These are phyloP conservation scores for Dysmachus trigonus DNA, from an alignment of 2,888 invertebrate genomes.

Conservation along the genomic window DNA sequence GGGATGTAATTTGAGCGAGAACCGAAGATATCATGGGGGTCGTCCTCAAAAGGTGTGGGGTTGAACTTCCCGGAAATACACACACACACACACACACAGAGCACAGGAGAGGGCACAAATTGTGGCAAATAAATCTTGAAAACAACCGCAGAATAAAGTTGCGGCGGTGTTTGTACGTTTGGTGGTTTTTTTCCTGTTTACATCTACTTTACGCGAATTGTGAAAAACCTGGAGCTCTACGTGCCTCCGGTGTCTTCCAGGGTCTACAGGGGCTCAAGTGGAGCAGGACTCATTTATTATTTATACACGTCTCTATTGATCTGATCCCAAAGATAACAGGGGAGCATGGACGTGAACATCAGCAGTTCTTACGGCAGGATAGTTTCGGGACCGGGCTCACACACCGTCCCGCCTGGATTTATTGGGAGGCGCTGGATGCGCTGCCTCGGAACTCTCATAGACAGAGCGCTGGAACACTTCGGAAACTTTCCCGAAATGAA, in stretches of 20 bases:
- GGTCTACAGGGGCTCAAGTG: not conserved
- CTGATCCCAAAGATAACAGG: not conserved
- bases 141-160: not conserved
- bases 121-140: not conserved
- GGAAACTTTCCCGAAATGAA: slow-evolving; percentile 44
- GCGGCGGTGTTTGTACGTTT: not conserved
- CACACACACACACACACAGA: no score
- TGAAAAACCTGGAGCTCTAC: not conserved
- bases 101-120: not conserved
- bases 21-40: not conserved
- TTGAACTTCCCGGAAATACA: slow-evolving; percentile 28
- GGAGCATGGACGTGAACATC: not conserved
- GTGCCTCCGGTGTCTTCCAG: not conserved
- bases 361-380: not conserved
- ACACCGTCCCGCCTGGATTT: slow-evolving; percentile 15
- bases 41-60: not conserved
- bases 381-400: not conserved
- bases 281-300: slow-evolving; percentile 3
- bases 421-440: no score
- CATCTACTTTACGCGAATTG: not conserved
- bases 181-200: not conserved
- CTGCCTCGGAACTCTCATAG: no score
- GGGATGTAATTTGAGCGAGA: slow-evolving; percentile 3
- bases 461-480: slow-evolving; percentile 41
- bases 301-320: slow-evolving; percentile 26